Percentiles rank a stretch among this genome's conserved stretches.
Evolutionary conservation across 1,140 invertebrate genomes (phyloP).

Genomic region (Diorhabda sublineata): DNA sequence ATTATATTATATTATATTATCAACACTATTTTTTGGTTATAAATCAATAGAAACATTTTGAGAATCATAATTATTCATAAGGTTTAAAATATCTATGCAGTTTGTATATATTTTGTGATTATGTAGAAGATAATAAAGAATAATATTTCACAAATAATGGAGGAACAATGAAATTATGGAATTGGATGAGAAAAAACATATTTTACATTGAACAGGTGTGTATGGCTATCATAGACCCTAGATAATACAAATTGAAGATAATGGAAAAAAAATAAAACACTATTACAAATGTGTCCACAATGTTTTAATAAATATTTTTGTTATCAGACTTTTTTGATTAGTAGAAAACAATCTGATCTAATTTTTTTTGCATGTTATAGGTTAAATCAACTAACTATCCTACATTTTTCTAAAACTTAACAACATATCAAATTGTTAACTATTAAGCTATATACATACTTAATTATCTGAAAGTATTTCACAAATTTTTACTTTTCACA

Average conservation of each 20-base stretch:
- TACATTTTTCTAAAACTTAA: constrained; percentile 16
- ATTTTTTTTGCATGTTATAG: constrained; percentile 9
- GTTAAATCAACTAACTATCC: constrained; percentile 23
- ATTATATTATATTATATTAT: no score
- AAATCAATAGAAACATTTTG: no score
- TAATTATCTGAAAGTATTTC: constrained; percentile 15
- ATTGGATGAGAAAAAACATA: background rate
- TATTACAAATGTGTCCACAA: background rate
- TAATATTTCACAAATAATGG: no score
- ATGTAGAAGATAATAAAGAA: no score
- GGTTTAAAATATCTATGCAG: no score
- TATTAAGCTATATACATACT: constrained; percentile 26
- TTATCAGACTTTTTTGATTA: background rate
- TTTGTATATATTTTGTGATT: no score
- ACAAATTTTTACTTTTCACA: background rate
- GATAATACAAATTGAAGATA: background rate
- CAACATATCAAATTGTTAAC: constrained; percentile 22
- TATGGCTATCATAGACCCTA: background rate
- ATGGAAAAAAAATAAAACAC: background rate
- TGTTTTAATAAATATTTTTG: background rate
- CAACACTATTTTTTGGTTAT: no score
- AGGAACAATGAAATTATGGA: no score
- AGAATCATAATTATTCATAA: no score
- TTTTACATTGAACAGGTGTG: background rate
- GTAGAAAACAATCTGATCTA: background rate